Conservation (phyloP, 2,113 vertebrate species). For the Aspiorhynchus laticeps region DNA sequence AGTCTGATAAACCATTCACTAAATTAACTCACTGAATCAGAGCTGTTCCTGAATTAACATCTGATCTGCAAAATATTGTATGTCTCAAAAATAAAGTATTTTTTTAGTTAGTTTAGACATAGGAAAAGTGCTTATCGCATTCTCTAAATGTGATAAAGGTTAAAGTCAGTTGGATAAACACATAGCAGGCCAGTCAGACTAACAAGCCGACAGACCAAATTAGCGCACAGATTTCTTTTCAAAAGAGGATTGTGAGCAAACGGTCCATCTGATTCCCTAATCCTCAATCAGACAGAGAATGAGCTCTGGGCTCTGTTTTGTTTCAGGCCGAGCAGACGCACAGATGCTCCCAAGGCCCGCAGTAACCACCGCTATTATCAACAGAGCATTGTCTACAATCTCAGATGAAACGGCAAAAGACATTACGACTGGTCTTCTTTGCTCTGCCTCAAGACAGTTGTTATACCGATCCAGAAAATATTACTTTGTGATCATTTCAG, state of each 20-base stretch:
- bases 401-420: not conserved
- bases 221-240: not conserved
- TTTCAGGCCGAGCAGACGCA: conserved; percentile 23
- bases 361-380: not conserved
- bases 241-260: conserved; percentile 18
- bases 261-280: conserved; percentile 13
- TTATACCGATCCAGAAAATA: not conserved
- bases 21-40: not conserved
- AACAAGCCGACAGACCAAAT: not conserved
- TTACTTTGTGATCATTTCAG: not conserved
- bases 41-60: not conserved
- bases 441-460: not conserved
- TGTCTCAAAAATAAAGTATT: not conserved
- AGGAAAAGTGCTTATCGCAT: not conserved
- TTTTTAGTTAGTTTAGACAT: too few species aligned
- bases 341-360: conserved; percentile 5
- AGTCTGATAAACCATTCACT: not conserved
- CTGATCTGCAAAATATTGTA: not conserved
- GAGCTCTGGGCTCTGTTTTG: conserved; percentile 8
- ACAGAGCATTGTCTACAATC: conserved; percentile 12
- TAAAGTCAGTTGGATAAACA: not conserved
- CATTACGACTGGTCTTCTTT: not conserved
- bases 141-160: not conserved
- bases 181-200: not conserved
- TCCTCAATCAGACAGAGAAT: conserved; percentile 22